Base-by-base conservation (phyloP, 2,888 invertebrate genomes). In the Conops quadrifasciatus region DNA sequence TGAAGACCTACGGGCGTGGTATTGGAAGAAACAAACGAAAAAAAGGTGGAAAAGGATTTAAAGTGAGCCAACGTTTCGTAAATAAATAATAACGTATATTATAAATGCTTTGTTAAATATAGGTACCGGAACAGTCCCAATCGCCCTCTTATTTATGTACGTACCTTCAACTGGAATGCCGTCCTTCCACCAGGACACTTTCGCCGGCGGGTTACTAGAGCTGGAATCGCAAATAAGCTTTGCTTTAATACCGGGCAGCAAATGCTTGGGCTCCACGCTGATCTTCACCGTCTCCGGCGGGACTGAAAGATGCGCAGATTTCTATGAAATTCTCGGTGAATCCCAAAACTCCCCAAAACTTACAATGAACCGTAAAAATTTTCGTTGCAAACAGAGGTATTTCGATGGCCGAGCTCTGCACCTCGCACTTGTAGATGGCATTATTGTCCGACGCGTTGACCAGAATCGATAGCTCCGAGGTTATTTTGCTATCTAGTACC, bases 161-260 rank as follows among this genome's bases (percentile, higher is more conserved):
- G 21, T 51, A 62, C 84, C 83, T 67, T 84, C 84, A 1, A 84
- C 83, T 0, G 83, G 84, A 47, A 84, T 84, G 28, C 83, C 83
- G 67, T 84, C 83, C 71, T 84, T 84, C 83, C 83, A 84, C 83
- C 83, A 84, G 11, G 84, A 84, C 0, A 84, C 81, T 63, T 82
- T 79, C 3, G 83, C 83, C 0, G 83, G 84, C 0, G 83, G 83
- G 78, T 84, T 84, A 49, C 83, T 84, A 0, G 83, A 84, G 66
- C 83, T 84, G 0, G 83, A 84, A 67, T 84, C 84, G 70, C 83
- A 84, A 62, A 84, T 82, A 2, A 84, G 75, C 70, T 83, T 84
- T 16, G 83, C 83, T 3, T 78, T 76, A 19, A 82, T 82, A 11
- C 84, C 84, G 0, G 83, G 83, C 68, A 82, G 80, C 2, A 84